Base-by-base conservation (phyloP, 2,888 invertebrate species). In the Sinohyriopsis cumingii region DNA sequence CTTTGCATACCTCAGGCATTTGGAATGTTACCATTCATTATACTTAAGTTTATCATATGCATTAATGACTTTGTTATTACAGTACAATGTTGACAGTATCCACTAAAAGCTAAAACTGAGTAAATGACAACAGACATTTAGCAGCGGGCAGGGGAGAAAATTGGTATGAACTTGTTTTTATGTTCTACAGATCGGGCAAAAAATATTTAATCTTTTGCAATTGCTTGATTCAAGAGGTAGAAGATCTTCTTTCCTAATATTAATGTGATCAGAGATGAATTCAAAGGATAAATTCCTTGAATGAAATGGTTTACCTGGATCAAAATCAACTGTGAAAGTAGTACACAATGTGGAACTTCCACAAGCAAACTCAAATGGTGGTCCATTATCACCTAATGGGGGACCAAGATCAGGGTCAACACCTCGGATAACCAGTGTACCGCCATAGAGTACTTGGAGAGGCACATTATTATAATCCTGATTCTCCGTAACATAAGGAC, bases 341-440 rank as follows among this genome's bases (percentile, higher is more conserved):
- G 19, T 15, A 55, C 77, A 77, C 54, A 71, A 69, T 1, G 24
- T 3, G 7, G 71, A 71, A 5, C 63, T 71, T 18, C 62, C 63
- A 12, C 28, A 0, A 19, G 55, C 55, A 77, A 89, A 98, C 92
- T 83, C 96, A 92, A 91, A 98, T 95, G 84, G 96, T 95, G 92
- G 82, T 0, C 88, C 89, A 79, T 86, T 87, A 9, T 74, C 72
- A 1, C 71, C 66, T 45, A 15, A 15, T 45, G 45, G 45, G 1
- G 45, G 45, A 45, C 45, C 45, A 4, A 79, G 77, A 72, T 90
- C 90, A 7, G 77, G 73, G 72, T 90, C 90, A 1, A 68, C 77
- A 20, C 86, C 89, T 22, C 63, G 61, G 18, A 77, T 56, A 4
- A 15, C 56, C 19, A 62, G n/a, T 15, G 15, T 15, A 12, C 9